Evolutionary conservation across 2,113 vertebrate genomes (phyloP).

Genomic region (Trichechus manatus): DNA sequence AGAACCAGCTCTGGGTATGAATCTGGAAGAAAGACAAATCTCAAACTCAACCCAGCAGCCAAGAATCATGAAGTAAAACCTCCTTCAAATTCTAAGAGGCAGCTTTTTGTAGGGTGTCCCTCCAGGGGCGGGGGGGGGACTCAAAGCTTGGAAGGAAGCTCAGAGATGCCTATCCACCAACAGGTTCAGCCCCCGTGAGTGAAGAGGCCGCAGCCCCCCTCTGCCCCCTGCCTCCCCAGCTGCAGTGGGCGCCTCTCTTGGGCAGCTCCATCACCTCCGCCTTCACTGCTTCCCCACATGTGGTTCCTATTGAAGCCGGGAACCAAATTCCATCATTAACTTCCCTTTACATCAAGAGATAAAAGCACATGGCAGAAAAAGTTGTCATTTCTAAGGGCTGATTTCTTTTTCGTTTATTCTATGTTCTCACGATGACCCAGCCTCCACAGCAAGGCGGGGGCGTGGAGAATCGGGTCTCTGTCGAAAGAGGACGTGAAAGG

Average conservation of each 20-base stretch:
- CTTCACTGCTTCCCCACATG: not conserved
- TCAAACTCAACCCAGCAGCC: fast-evolving
- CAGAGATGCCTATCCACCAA: too few species aligned
- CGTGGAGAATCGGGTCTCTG: not conserved
- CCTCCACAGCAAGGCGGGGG: fast-evolving
- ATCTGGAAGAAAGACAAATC: too few species aligned
- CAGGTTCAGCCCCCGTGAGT: too few species aligned
- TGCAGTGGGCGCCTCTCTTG: fast-evolving
- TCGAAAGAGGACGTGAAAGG: not conserved
- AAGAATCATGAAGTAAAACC: too few species aligned
- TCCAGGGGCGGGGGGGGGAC: too few species aligned
- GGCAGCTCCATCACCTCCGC: too few species aligned
- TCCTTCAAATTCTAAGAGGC: too few species aligned
- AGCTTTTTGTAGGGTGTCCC: too few species aligned
- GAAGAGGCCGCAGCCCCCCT: too few species aligned
- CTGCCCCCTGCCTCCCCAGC: too few species aligned
- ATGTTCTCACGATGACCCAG: not conserved
- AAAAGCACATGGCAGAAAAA: not conserved
- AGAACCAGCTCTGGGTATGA: fast-evolving
- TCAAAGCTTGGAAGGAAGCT: too few species aligned
- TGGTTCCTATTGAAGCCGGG: not conserved
- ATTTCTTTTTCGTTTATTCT: not conserved
- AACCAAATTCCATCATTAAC: not conserved
- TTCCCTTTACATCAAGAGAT: not conserved
- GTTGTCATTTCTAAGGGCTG: not conserved